Evolutionary conservation across 2,888 invertebrate genomes (phyloP), one percentile per base, ranked within the genome.

Genomic region (Hipparchia sbordonii): DNA sequence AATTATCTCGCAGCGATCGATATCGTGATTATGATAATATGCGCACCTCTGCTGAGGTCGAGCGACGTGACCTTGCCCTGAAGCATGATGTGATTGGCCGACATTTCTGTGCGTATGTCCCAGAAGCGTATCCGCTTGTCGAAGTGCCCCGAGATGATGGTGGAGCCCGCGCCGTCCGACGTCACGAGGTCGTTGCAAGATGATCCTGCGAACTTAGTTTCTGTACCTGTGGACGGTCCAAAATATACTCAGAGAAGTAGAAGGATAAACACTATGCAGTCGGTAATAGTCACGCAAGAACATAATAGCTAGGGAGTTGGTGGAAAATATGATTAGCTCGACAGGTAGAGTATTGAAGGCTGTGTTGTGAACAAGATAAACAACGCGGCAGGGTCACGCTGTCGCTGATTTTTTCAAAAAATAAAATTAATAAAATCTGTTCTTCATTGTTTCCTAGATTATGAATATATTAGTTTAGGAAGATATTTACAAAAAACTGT

Each of bases 61-160:
- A 99, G 95, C 63, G 99, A 99, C 57, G 99, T 99, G 78, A 99
- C 97, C 94, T 98, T 98, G 74, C 98, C 99, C 87, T 98, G 97
- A 76, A 99, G 95, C 78, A 96, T 90, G 77, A 98, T 97, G 90
- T 98, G 98, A 85, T 97, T 98, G 76, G 96, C 96, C 79, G 96
- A 96, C 82, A 96, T 96, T 82, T 98, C 98, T 13, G 97, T 96
- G 82, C 99, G 95, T 76, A 97, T 97, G 90, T 99, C 99, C 99
- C 99, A 99, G 91, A 99, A 98, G 70, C 99, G 95, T 81, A 99
- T 97, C 84, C 97, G 97, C 91, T 98, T 99, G 94, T 99, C 99
- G 90, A 98, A 99, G 94, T 99, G 99, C 45, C 99, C 99, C 83
- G 99, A 99, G 82, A 99, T 98, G 81, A 99, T 97, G 70, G 97